These are phyloP conservation scores for Pachycephus smyrnensis DNA, from an alignment of 2,888 invertebrate species.

Conservation along the genomic window DNA sequence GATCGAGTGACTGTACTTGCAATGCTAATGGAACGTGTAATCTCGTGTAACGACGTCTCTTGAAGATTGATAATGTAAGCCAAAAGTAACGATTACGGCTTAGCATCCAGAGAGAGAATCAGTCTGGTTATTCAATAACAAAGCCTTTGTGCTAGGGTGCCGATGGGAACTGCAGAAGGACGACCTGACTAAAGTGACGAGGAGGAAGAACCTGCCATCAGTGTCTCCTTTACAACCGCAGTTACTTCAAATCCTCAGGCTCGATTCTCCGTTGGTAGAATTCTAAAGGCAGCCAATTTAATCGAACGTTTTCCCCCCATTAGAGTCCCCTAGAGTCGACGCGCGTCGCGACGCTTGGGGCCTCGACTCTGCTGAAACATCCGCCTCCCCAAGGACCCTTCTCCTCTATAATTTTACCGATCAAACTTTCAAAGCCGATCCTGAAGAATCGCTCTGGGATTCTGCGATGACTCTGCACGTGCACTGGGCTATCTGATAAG, in stretches of 20 bases:
- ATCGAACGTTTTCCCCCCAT: constrained; percentile 1
- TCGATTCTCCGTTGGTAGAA: not conserved
- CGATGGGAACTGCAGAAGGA: constrained; percentile 3
- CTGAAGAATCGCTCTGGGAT: not conserved
- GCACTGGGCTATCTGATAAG: not conserved
- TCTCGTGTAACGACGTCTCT: constrained; percentile 9
- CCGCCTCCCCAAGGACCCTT: not conserved
- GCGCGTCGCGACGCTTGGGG: not conserved
- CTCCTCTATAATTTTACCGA: not conserved
- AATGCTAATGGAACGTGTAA: constrained; percentile 9
- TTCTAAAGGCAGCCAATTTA: constrained; percentile 5
- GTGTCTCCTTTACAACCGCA: constrained; percentile 15
- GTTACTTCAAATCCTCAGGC: constrained; percentile 9
- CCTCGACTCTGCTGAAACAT: not conserved
- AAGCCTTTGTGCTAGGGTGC: constrained; percentile 16
- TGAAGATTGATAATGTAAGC: constrained; percentile 13
- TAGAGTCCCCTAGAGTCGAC: constrained; percentile 5
- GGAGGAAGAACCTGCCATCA: constrained; percentile 13
- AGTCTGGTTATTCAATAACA: constrained; percentile 21
- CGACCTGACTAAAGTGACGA: not conserved
- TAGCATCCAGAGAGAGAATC: constrained; percentile 4
- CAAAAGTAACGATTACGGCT: constrained; percentile 10
- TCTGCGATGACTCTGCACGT: not conserved
- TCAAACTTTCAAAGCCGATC: not conserved
- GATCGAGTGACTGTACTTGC: not conserved